Evolutionary conservation across 2,888 invertebrate genomes (phyloP).

Genomic region (Aphodius granarius): DNA sequence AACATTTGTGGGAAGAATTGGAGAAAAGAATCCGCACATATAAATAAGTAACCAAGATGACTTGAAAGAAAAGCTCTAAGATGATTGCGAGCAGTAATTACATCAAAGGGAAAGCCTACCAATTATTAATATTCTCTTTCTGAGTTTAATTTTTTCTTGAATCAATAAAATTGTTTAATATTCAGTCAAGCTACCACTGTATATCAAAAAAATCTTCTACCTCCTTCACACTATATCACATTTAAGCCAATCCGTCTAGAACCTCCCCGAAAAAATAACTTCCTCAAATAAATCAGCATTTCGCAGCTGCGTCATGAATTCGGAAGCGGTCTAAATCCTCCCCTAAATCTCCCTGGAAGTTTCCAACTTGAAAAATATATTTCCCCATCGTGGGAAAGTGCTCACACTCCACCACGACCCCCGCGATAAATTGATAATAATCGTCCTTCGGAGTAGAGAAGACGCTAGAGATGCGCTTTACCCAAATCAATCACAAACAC

Average conservation of each 20-base stretch:
- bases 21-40: no score
- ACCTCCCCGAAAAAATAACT: background rate
- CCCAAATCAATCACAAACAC: constrained; percentile 1
- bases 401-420: background rate
- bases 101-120: no score
- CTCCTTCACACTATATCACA: background rate
- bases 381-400: background rate
- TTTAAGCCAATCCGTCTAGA: background rate
- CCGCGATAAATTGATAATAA: background rate
- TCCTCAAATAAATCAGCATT: background rate
- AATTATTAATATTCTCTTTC: no score
- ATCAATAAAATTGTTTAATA: no score
- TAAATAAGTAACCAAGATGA: no score
- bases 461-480: background rate
- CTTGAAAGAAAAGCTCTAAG: no score
- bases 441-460: background rate
- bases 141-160: no score
- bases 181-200: no score
- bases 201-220: background rate
- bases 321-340: background rate
- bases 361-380: background rate
- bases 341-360: background rate
- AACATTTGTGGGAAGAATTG: no score
- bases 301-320: background rate
- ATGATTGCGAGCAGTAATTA: no score